A percentile compares a stretch with the other conserved stretches of the same genome.
phyloP scores from a whole-genome alignment of 2,888 invertebrate genomes.

The Platycheirus rosarum region DNA sequence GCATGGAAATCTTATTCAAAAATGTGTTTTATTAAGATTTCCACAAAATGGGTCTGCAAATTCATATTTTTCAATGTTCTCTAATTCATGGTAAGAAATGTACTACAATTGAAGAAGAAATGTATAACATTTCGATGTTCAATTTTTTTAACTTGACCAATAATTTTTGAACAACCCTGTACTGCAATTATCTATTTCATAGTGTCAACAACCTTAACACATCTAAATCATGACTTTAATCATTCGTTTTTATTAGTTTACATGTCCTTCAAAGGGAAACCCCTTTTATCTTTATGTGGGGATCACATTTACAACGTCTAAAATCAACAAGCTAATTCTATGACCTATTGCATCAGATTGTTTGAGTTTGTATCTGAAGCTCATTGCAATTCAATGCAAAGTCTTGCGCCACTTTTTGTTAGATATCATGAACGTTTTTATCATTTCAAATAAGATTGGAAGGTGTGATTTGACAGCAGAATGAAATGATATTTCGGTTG shows the following conservation, averaged over 20 bases:
- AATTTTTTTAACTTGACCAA: no score
- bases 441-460: neutral
- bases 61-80: no score
- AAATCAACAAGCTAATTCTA: constrained; percentile 10
- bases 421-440: neutral
- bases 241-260: neutral
- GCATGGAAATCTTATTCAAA: no score
- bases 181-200: no score
- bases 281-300: constrained; percentile 11
- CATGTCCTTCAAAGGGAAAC: constrained; percentile 7
- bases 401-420: neutral
- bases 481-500: no score
- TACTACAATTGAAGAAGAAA: no score
- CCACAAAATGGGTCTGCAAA: no score
- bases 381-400: constrained; percentile 10
- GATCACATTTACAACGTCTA: neutral
- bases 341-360: constrained; percentile 27
- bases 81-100: no score
- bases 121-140: no score
- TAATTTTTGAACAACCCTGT: no score
- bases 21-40: no score
- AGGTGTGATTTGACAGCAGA: neutral
- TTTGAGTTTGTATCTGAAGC: constrained; percentile 2
- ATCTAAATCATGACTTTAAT: neutral
- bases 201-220: constrained; percentile 9